Conservation (phyloP, 2,113 vertebrate species). For the Sorex fumeus region DNA sequence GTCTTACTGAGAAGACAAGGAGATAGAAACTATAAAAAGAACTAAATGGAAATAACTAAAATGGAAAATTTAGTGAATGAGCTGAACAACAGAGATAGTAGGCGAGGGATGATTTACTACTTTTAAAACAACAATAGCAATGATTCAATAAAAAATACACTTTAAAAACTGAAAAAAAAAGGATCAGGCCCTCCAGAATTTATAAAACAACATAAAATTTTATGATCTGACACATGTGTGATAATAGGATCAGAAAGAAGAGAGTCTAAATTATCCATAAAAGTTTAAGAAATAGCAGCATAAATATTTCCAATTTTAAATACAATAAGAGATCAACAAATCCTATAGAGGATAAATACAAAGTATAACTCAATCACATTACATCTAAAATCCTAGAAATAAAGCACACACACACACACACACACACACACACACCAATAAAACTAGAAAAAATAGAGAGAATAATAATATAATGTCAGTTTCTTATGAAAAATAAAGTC, state of each 20-base stretch:
- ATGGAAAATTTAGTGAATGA: conserved; percentile 31
- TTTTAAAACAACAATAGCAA: not conserved
- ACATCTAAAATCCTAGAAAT: not conserved
- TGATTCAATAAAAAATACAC: not conserved
- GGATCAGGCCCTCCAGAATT: not conserved
- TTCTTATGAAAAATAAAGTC: conserved; percentile 13
- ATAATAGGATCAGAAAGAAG: not conserved
- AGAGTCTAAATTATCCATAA: not conserved
- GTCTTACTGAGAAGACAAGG: not conserved
- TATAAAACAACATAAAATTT: not conserved
- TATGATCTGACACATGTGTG: not conserved
- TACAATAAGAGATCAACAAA: conserved; percentile 22
- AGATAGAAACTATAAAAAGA: not conserved
- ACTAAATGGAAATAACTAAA: not conserved
- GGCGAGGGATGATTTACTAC: not conserved
- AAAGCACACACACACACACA: not conserved
- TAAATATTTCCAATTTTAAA: not conserved
- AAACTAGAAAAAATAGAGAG: not conserved
- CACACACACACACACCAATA: not conserved
- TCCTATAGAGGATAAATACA: not conserved
- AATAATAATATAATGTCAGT: not conserved
- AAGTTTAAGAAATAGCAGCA: not conserved
- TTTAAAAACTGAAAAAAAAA: not conserved
- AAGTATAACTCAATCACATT: not conserved
- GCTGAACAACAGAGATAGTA: not conserved